phyloP scores from a whole-genome alignment of 2,888 invertebrate genomes.

The Hyles lineata region DNA sequence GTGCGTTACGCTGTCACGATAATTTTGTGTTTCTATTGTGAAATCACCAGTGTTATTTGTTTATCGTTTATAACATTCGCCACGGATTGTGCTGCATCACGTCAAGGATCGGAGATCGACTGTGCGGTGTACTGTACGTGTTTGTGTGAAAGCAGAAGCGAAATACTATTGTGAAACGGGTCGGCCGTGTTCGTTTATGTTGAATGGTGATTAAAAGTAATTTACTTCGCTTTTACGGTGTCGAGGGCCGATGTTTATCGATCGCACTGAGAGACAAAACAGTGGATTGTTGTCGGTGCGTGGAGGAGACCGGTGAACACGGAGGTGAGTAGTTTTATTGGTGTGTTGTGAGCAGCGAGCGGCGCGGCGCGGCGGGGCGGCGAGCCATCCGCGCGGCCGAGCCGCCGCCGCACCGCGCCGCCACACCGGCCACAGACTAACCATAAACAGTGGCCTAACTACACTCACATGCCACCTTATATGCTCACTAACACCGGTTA shows the following conservation, averaged over 20 bases:
- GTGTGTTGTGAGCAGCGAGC: constrained; percentile 41
- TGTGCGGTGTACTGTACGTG: constrained; percentile 71
- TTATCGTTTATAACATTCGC: constrained; percentile 69
- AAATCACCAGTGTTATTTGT: constrained; percentile 80
- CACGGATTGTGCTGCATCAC: constrained; percentile 69
- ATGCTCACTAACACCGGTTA: neutral
- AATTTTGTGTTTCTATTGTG: constrained; percentile 69
- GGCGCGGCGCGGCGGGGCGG: constrained; percentile 32
- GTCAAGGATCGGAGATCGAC: constrained; percentile 63
- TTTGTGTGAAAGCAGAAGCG: constrained; percentile 60
- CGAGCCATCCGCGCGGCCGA: constrained; percentile 38
- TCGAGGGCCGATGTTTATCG: constrained; percentile 76
- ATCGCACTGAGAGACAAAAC: constrained; percentile 78
- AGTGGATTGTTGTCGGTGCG: constrained; percentile 73
- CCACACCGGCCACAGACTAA: constrained; percentile 38
- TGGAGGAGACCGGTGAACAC: constrained; percentile 57
- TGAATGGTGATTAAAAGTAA: constrained; percentile 83
- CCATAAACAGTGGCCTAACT: constrained; percentile 34
- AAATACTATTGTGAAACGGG: constrained; percentile 71
- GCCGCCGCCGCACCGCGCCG: constrained; percentile 38
- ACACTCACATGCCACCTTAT: neutral
- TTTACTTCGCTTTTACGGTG: constrained; percentile 81
- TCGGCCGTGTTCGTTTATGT: constrained; percentile 76
- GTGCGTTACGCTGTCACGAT: constrained; percentile 72
- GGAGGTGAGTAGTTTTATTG: constrained; percentile 62